A percentile compares a stretch with the other conserved stretches of the same genome.
phyloP scores from a whole-genome alignment of 2,797 vertebrate genomes.

The Agapornis canus region DNA sequence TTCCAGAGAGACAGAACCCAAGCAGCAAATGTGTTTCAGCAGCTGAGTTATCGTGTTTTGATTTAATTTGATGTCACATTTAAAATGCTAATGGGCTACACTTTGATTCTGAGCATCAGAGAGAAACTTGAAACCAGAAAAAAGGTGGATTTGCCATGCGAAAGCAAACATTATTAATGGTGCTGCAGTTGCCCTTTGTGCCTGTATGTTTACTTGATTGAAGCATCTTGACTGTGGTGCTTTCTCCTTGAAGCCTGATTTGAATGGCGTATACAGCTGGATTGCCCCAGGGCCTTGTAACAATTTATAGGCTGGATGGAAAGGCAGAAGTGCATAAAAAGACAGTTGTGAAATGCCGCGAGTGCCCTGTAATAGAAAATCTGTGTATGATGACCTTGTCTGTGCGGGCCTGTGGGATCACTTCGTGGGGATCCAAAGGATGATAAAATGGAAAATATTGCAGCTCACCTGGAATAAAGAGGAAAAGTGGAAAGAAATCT shows the following conservation, averaged over 20 bases:
- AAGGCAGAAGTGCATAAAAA: constrained; percentile 71
- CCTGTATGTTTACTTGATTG: constrained; percentile 68
- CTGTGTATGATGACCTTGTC: constrained; percentile 66
- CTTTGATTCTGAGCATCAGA: constrained; percentile 38
- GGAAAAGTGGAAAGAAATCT: neutral
- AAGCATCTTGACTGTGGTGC: constrained; percentile 60
- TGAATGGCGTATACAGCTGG: constrained; percentile 62
- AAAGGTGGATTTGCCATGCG: neutral
- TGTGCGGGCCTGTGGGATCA: constrained; percentile 23
- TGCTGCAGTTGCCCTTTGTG: constrained; percentile 70
- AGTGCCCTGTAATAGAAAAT: constrained; percentile 56
- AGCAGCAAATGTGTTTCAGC: neutral
- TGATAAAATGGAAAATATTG: constrained; percentile 3
- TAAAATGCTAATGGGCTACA: constrained; percentile 38
- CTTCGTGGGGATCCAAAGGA: constrained; percentile 10
- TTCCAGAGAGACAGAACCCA: neutral
- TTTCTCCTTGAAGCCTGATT: constrained; percentile 70
- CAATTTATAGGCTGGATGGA: constrained; percentile 62
- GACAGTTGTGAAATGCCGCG: constrained; percentile 60
- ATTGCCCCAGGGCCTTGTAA: constrained; percentile 71
- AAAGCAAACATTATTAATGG: constrained; percentile 32
- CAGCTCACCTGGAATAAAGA: neutral
- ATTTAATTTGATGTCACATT: constrained; percentile 37
- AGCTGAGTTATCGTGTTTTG: neutral
- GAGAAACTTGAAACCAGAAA: constrained; percentile 3